Evolutionary conservation across 2,888 invertebrate genomes (phyloP), one percentile per base, ranked within the genome.

Genomic region (Apotomis betuletana): DNA sequence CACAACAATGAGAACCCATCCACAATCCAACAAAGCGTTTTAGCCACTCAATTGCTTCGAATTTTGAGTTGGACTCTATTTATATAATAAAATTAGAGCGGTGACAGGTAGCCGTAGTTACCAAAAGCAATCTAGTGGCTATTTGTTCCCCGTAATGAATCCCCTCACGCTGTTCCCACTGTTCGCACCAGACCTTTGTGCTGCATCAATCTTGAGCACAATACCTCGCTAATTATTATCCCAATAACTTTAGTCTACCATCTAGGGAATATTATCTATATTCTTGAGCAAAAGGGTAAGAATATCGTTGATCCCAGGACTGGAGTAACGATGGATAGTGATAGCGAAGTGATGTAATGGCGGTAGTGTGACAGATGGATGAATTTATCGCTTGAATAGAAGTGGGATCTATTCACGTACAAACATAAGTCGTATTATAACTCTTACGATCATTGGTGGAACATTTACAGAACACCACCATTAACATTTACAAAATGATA

Each of bases 131-230:
- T n/a, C n/a, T n/a, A n/a, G n/a, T n/a, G n/a, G n/a, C 38, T 58
- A 38, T 6, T 58, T 58, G 38, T 58, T 58, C 58, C 27, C 58
- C n/a, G 58, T n/a, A 38, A 58, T 38, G 36, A 12, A 58, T 5
- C n/a, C 57, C 1, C 1, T 36, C 12, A 57, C 57, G 36, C 36
- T 36, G 49, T 49, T 49, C 12, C 5, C 36, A 36, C 36, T 36
- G 49, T 49, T 49, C 49, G 9, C 36, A 36, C 36, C 12, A n/a
- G 12, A 57, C 10, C 12, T 57, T 36, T 57, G 57, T 12, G 36
- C 12, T 36, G 9, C 49, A 9, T 49, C 49, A 9, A 60, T 41
- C 44, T 15, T 60, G 9, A 15, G 46, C 44, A 38, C 57, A 60
- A 46, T 13, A 44, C 36, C 5, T 9, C 41, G 41, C 41, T 41